Evolutionary conservation across 64 coral and sea anemone species (phyloP).

Genomic region (Porites lutea): DNA sequence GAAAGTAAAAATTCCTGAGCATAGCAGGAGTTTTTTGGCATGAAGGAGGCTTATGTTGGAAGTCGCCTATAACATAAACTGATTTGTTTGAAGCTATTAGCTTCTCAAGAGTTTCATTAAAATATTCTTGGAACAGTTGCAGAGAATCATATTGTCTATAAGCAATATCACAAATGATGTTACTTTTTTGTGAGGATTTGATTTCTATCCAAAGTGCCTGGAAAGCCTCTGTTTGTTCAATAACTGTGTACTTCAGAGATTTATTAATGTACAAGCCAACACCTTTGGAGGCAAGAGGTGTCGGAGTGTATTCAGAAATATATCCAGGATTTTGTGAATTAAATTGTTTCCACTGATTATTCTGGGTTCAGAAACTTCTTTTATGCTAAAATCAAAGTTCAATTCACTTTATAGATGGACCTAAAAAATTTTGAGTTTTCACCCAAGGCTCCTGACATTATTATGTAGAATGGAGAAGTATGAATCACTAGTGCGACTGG

Average conservation of each 20-base stretch:
- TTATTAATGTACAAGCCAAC: too few relatives aligned
- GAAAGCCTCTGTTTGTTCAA: slow-evolving; percentile 15
- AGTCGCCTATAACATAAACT: not conserved
- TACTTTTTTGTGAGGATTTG: not conserved
- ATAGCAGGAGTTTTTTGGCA: not conserved
- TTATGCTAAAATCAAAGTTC: not conserved
- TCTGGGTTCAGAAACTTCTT: not conserved
- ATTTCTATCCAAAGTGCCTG: not conserved
- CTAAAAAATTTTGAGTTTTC: not conserved
- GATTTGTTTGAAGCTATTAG: not conserved
- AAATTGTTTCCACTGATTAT: not conserved
- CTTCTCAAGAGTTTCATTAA: not conserved
- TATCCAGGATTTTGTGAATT: not conserved
- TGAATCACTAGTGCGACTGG: not conserved
- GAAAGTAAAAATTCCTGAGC: too few relatives aligned
- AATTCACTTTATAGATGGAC: too few relatives aligned
- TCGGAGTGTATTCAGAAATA: too few relatives aligned
- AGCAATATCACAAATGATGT: not conserved
- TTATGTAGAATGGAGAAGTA: not conserved
- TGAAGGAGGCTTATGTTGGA: not conserved
- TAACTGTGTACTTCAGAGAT: not conserved
- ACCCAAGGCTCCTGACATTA: too few relatives aligned
- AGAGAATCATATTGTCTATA: not conserved
- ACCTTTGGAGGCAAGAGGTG: too few relatives aligned
- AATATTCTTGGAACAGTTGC: not conserved